Conservation (phyloP, 2,113 vertebrate genomes). For the Xenopus borealis region DNA sequence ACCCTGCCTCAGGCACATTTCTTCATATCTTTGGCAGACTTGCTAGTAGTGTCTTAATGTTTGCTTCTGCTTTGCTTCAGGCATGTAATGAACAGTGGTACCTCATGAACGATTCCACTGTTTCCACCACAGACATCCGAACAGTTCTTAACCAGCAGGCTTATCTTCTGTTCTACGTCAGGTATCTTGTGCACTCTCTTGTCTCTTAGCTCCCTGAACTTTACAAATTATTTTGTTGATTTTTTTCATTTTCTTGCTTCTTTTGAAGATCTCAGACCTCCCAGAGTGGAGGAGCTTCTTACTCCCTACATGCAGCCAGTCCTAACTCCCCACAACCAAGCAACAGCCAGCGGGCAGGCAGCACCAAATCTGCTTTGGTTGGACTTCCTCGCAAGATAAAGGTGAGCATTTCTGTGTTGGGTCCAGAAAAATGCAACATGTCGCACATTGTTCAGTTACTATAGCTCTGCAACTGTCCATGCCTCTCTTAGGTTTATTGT, state of each 20-base stretch:
- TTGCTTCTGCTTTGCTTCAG: constrained; percentile 60
- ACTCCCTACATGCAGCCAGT: constrained; percentile 69
- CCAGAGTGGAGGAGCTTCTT: constrained; percentile 69
- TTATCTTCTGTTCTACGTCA: constrained; percentile 94
- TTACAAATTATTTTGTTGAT: too few species aligned
- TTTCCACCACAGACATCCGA: constrained; percentile 82
- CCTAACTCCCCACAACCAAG: constrained; percentile 80
- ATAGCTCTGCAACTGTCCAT: too few species aligned
- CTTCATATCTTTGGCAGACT: too few species aligned
- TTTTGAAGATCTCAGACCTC: constrained; percentile 73
- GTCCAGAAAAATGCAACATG: too few species aligned
- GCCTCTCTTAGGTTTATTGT: too few species aligned
- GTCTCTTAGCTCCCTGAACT: background rate
- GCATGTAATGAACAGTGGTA: constrained; percentile 94
- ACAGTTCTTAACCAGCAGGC: constrained; percentile 93
- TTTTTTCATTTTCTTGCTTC: background rate
- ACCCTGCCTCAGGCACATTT: too few species aligned
- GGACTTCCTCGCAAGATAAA: constrained; percentile 84
- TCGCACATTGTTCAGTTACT: too few species aligned
- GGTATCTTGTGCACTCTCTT: constrained; percentile 61
- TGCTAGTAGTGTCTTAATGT: too few species aligned
- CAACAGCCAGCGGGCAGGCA: constrained; percentile 69
- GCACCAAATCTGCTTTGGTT: constrained; percentile 70
- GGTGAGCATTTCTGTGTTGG: constrained; percentile 59
- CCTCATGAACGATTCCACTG: constrained; percentile 92